Evolutionary conservation across 2,888 invertebrate species (phyloP), one percentile per base, ranked within the genome.

Genomic region (Exocentrus adspersus): DNA sequence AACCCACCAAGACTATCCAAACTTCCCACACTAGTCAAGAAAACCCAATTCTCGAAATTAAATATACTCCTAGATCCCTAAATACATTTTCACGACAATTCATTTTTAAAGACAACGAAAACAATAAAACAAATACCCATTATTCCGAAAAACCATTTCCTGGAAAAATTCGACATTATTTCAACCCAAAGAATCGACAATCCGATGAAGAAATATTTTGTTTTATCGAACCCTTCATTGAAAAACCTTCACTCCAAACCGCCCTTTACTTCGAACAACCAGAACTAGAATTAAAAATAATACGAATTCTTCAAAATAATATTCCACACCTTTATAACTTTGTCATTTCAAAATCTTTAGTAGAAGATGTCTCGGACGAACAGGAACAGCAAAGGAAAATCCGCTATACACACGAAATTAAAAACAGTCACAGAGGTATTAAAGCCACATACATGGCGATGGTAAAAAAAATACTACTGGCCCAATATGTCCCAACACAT

Each of bases 381-480:
- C 52, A 60, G 21, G 60, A 60, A 14, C 52, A 60, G 52, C 21
- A 43, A 30, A 21, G 24, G 10, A 50, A 42, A 42, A 58, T 58
- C 14, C 51, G 50, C 21, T 43, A 58, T 17, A 48, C 58, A 17
- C 57, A 58, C 21, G 58, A 58, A 46, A 32, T 21, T 9, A 62
- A 62, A 58, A 21, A 28, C 14, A 41, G 20, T n/a, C 58, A 58
- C 12, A 52, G 53, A 42, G 60, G 60, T 19, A 43, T 60, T 14
- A 46, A 19, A 24, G 60, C 42, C 43, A 61, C 54, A 32, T 45
- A 46, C 20, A 10, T 12, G 12, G 53, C 43, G 7, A n/a, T 61
- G 17, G 37, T 32, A 10, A 61, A 43, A 61, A 61, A 53, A 53
- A 10, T 61, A 50, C 21, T 61, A 45, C 45, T 61, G 53, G 61